Evolutionary conservation across 2,888 invertebrate genomes (phyloP).

Genomic region (Lepidocyrtinus sp.): DNA sequence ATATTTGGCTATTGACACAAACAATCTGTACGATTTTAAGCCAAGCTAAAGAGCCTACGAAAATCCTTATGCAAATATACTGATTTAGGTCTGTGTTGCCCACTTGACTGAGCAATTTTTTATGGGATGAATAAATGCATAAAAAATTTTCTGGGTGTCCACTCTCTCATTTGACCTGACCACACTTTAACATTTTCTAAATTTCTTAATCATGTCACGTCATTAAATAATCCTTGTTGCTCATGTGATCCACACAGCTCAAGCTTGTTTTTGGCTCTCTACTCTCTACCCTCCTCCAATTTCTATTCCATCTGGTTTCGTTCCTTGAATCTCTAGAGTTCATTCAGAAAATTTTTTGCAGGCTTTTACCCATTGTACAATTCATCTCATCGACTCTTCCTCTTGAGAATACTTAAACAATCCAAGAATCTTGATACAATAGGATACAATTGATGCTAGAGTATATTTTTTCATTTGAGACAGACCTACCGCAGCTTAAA

Average conservation of each 20-base stretch:
- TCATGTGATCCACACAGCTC: constrained; percentile 4
- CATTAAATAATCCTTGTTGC: constrained; percentile 34
- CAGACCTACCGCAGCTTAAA: constrained; percentile 52
- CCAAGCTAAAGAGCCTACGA: too few relatives aligned
- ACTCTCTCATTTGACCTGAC: constrained; percentile 30
- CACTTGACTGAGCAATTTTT: not conserved
- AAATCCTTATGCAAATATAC: constrained; percentile 25
- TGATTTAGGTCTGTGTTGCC: not conserved
- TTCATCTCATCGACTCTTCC: constrained; percentile 7
- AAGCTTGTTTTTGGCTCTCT: not conserved
- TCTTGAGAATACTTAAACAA: constrained; percentile 39
- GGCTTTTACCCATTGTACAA: not conserved
- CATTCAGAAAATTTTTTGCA: not conserved
- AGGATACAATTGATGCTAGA: too few relatives aligned
- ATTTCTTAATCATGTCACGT: constrained; percentile 57
- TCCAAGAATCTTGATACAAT: too few relatives aligned
- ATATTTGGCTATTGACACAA: too few relatives aligned
- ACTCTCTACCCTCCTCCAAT: not conserved
- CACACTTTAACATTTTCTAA: constrained; percentile 10
- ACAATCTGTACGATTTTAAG: too few relatives aligned
- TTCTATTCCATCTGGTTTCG: not conserved
- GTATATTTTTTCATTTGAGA: constrained; percentile 29
- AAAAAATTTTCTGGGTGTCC: constrained; percentile 23
- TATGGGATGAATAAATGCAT: not conserved
- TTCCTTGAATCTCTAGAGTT: not conserved